A percentile compares a stretch with the other conserved stretches of the same genome.
Conservation (phyloP, 2,113 vertebrate genomes). For the Pycnonotus jocosus region DNA sequence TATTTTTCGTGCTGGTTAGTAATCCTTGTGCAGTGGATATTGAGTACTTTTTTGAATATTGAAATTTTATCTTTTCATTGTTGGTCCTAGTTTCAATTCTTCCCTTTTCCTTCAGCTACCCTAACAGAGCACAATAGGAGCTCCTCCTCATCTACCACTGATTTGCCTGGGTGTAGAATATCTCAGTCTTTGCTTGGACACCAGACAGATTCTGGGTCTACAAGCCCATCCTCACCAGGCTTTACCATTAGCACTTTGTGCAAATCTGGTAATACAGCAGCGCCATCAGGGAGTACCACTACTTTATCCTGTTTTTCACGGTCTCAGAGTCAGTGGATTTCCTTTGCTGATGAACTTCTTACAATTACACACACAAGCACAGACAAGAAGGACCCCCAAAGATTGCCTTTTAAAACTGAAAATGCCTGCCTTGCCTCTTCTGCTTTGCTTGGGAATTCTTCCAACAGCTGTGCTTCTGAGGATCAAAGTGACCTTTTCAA, state of each 20-base stretch:
- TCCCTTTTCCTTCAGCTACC: conserved; percentile 71
- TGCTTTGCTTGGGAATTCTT: conserved; percentile 62
- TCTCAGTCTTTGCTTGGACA: conserved; percentile 69
- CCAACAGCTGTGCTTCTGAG: conserved; percentile 69
- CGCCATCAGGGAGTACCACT: conserved; percentile 54
- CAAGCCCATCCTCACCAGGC: conserved; percentile 69
- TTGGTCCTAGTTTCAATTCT: conserved; percentile 57
- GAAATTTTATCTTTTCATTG: conserved; percentile 17
- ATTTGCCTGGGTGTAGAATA: conserved; percentile 70
- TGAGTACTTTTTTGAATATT: not conserved
- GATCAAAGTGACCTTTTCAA: conserved; percentile 68
- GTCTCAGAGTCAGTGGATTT: conserved; percentile 80
- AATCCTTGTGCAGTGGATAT: not conserved
- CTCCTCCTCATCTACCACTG: conserved; percentile 63
- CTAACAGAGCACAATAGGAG: conserved; percentile 58
- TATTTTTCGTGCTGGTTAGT: not conserved
- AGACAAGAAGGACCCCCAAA: conserved; percentile 62
- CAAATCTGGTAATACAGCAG: conserved; percentile 24
- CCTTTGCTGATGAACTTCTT: conserved; percentile 73
- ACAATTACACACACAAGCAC: conserved; percentile 35
- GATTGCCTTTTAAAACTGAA: conserved; percentile 58
- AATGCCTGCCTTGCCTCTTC: conserved; percentile 55
- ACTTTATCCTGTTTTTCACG: conserved; percentile 60
- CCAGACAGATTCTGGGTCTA: conserved; percentile 67
- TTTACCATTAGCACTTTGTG: conserved; percentile 33